Evolutionary conservation across 2,888 invertebrate genomes (phyloP).

Genomic region (Melinaea marsaeus): DNA sequence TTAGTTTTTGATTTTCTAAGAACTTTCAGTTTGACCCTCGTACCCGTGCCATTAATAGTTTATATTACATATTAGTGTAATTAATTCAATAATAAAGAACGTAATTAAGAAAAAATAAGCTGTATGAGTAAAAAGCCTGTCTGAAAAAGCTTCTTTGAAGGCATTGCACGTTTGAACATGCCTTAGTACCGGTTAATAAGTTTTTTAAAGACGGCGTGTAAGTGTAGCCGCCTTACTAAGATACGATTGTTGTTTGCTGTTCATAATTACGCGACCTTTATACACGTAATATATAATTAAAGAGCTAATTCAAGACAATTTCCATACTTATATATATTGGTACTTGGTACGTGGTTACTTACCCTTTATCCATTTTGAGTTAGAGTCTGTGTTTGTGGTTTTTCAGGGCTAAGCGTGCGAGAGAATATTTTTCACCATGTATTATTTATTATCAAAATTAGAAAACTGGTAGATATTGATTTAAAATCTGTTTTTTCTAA

Average conservation of each 20-base stretch:
- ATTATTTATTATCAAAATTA: no score
- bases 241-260: conserved; percentile 29
- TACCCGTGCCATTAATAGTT: background rate
- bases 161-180: conserved; percentile 51
- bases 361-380: background rate
- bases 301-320: background rate
- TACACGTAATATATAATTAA: conserved; percentile 9
- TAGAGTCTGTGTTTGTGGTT: no score
- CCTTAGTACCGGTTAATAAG: conserved; percentile 59
- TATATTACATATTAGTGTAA: no score
- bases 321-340: background rate
- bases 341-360: background rate
- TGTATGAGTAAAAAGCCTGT: conserved; percentile 42
- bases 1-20: no score
- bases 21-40: no score
- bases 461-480: no score
- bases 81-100: conserved; percentile 8
- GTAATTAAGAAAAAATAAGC: conserved; percentile 25
- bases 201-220: conserved; percentile 43
- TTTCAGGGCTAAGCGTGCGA: no score
- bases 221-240: conserved; percentile 32
- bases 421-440: no score
- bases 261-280: conserved; percentile 22
- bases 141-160: conserved; percentile 51
- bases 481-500: no score